Evolutionary conservation across 2,113 vertebrate species (phyloP).

Genomic region (Physeter macrocephalus): DNA sequence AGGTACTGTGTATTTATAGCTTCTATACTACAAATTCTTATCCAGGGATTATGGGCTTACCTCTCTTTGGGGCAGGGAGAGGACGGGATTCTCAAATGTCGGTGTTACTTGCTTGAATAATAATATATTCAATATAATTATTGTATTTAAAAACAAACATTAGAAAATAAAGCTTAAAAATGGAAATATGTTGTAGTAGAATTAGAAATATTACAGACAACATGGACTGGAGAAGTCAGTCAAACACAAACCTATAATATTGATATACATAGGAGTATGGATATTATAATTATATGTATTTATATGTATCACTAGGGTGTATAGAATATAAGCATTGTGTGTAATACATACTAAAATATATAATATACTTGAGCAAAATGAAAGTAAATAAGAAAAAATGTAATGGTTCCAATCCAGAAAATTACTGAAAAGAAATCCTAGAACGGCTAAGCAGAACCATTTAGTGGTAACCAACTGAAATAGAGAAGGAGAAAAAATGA

Average conservation of each 20-base stretch:
- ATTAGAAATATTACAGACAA: not conserved
- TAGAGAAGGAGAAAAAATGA: not conserved
- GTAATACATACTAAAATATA: not conserved
- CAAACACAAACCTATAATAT: not conserved
- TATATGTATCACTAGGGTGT: not conserved
- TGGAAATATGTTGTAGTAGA: not conserved
- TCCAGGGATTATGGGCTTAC: not conserved
- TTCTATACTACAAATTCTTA: not conserved
- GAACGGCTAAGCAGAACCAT: not conserved
- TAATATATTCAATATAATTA: not conserved
- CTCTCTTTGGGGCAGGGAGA: not conserved
- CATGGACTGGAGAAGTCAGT: not conserved
- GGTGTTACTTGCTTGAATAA: not conserved
- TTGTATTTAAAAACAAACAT: not conserved
- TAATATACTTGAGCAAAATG: not conserved
- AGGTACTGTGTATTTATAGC: not conserved
- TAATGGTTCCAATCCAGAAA: not conserved
- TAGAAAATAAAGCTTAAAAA: not conserved
- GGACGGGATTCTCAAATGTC: not conserved
- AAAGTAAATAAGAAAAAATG: not conserved
- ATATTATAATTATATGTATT: not conserved
- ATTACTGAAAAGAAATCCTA: not conserved
- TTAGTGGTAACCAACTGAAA: not conserved
- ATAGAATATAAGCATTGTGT: not conserved
- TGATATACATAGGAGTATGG: not conserved